Conservation (phyloP, 2,113 vertebrate species). For the Microtus oregoni region DNA sequence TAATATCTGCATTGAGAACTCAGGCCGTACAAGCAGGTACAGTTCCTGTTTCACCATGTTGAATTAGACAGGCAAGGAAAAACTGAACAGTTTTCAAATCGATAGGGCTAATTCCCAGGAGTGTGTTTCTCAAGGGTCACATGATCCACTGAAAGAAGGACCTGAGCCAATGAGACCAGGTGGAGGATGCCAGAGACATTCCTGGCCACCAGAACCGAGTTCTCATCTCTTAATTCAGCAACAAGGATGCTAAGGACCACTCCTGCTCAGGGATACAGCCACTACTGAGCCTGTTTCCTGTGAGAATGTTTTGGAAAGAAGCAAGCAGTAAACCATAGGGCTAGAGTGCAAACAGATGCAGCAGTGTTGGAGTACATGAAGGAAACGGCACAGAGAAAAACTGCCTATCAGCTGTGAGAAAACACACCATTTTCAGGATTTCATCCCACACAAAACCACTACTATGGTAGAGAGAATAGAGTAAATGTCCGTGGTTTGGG, state of each 20-base stretch:
- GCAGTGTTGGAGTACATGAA: not conserved
- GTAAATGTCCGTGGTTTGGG: too few species aligned
- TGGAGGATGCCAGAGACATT: not conserved
- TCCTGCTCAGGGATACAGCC: not conserved
- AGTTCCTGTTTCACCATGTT: fast-evolving
- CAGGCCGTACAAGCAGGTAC: not conserved
- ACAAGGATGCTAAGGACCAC: not conserved
- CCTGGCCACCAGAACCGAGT: not conserved
- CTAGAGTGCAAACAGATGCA: not conserved
- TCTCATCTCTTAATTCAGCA: not conserved
- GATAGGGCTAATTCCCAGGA: not conserved
- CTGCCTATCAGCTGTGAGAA: not conserved
- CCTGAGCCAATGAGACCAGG: not conserved
- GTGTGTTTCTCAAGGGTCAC: not conserved
- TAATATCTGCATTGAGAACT: not conserved
- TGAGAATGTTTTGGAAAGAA: not conserved
- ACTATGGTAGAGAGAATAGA: not conserved
- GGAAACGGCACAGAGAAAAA: not conserved
- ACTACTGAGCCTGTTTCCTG: not conserved
- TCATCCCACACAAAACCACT: not conserved
- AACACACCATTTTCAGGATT: not conserved
- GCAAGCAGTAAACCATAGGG: not conserved
- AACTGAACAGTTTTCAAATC: not conserved
- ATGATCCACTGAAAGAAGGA: not conserved
- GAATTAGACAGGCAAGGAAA: not conserved